Evolutionary conservation across 1,140 invertebrate species (phyloP).

Genomic region (Drosophila auraria): DNA sequence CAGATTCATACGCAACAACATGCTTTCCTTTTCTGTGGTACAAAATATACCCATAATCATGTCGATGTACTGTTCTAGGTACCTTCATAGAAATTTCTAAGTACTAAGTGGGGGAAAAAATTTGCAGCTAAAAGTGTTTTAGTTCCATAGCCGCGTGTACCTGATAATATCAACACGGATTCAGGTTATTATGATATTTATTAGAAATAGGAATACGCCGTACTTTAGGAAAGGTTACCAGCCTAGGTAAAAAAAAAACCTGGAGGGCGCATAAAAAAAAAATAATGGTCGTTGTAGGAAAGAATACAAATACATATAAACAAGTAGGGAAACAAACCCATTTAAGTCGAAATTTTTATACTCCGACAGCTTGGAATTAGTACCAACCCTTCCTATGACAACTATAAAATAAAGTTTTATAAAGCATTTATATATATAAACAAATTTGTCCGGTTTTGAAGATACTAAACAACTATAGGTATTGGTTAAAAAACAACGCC

Average conservation of each 20-base stretch:
- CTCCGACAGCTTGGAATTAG: too few species aligned
- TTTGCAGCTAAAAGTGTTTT: too few species aligned
- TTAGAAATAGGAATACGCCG: not conserved
- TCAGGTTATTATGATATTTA: not conserved
- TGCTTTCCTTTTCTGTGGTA: not conserved
- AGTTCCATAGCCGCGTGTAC: too few species aligned
- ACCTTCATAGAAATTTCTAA: not conserved
- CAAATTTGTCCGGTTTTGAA: not conserved
- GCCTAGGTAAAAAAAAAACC: not conserved
- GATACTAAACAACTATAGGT: not conserved
- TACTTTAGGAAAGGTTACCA: too few species aligned
- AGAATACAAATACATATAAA: slow-evolving; percentile 7
- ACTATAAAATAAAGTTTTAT: too few species aligned
- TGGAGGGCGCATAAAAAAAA: slow-evolving; percentile 3
- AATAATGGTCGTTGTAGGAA: slow-evolving; percentile 13
- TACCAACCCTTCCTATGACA: too few species aligned
- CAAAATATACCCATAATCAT: not conserved
- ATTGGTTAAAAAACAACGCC: not conserved
- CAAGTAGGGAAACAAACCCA: not conserved
- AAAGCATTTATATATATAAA: not conserved
- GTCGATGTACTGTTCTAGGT: not conserved
- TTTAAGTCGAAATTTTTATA: not conserved
- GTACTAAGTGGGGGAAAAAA: not conserved
- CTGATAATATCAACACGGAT: too few species aligned
- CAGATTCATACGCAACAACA: too few species aligned